These are phyloP conservation scores for Agrochola lota DNA, from an alignment of 2,888 invertebrate genomes.

Conservation along the genomic window DNA sequence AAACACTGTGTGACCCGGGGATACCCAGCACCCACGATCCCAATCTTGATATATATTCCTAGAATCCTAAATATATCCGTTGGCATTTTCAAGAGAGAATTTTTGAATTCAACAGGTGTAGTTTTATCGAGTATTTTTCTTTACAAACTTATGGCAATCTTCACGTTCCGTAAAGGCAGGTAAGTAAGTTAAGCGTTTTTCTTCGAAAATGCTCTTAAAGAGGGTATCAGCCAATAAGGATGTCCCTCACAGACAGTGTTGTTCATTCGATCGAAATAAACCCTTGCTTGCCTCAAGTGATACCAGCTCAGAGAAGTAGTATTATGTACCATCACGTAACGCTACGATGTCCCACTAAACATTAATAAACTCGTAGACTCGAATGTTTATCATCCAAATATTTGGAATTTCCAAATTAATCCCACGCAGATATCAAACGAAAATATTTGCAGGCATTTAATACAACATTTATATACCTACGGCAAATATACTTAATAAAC, in stretches of 20 bases:
- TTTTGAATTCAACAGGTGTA: slow-evolving; percentile 11
- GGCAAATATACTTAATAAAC: slow-evolving; percentile 25
- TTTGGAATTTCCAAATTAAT: slow-evolving; percentile 19
- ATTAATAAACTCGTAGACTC: slow-evolving; percentile 15
- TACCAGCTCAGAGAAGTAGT: not conserved
- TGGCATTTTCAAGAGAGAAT: not conserved
- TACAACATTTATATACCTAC: slow-evolving; percentile 1
- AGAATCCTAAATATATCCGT: not conserved
- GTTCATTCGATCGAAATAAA: slow-evolving; percentile 16
- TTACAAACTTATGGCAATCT: not conserved
- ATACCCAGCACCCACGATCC: not conserved
- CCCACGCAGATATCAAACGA: slow-evolving; percentile 23
- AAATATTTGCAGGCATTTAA: slow-evolving; percentile 33
- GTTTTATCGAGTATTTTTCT: not conserved
- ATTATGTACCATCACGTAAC: slow-evolving; percentile 6
- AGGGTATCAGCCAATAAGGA: not conserved
- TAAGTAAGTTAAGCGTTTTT: not conserved
- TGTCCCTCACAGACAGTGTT: not conserved
- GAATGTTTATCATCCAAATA: slow-evolving; percentile 16
- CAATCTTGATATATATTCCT: not conserved
- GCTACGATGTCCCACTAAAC: slow-evolving; percentile 12
- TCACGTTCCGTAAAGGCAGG: not conserved
- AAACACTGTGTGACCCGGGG: not conserved
- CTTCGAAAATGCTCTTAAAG: not conserved
- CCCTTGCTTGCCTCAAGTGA: not conserved